Evolutionary conservation across 2,797 vertebrate genomes (phyloP).

Genomic region (Ptychadena robeensis): DNA sequence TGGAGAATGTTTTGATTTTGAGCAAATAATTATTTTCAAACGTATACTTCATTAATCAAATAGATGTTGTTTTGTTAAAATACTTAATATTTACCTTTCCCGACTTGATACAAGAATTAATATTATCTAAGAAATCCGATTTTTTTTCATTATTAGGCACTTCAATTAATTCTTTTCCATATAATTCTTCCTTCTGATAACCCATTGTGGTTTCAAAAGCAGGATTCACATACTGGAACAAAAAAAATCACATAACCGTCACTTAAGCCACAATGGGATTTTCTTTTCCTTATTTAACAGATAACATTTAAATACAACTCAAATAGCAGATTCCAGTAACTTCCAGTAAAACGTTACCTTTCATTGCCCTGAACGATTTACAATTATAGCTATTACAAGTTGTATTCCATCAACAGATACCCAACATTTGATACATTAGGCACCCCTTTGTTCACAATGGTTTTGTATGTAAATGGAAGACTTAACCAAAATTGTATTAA

Average conservation of each 20-base stretch:
- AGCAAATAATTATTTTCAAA: neutral
- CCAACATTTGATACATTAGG: too few species aligned
- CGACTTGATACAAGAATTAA: slow-evolving; percentile 93
- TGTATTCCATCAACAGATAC: too few species aligned
- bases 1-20: too few species aligned
- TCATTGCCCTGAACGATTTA: too few species aligned
- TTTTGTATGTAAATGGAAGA: too few species aligned
- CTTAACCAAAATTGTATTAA: too few species aligned
- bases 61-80: neutral
- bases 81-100: slow-evolving; percentile 83
- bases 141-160: slow-evolving; percentile 97
- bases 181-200: slow-evolving; percentile 91
- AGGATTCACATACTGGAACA: slow-evolving; percentile 92
- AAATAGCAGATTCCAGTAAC: too few species aligned
- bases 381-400: too few species aligned
- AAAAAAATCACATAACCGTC: slow-evolving; percentile 56
- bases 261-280: neutral
- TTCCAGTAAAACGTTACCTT: too few species aligned
- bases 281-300: neutral
- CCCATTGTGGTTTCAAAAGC: slow-evolving; percentile 95
- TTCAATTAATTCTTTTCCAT: slow-evolving; percentile 94
- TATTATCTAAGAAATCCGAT: slow-evolving; percentile 92
- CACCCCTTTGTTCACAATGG: too few species aligned
- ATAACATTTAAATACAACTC: neutral
- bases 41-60: neutral